These are phyloP conservation scores for Philopotamus ludificatus DNA, from an alignment of 1,140 invertebrate species.

Conservation along the genomic window DNA sequence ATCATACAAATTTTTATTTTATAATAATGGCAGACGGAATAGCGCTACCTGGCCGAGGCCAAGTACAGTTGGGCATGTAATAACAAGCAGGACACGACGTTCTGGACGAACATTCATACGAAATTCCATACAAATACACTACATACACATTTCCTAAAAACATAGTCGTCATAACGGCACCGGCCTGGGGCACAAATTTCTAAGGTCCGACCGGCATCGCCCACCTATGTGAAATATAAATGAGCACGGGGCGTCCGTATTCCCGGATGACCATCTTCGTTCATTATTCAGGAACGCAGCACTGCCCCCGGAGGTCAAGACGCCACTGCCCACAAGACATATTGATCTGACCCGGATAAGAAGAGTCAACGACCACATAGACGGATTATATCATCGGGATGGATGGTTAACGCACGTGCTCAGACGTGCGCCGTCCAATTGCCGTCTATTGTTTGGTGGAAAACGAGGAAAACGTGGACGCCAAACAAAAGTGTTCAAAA, in stretches of 20 bases:
- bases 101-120: too few species aligned
- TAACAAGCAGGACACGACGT: too few species aligned
- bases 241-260: background rate
- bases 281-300: conserved; percentile 7
- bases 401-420: background rate
- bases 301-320: conserved; percentile 1
- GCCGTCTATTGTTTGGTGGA: too few species aligned
- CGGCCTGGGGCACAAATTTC: background rate
- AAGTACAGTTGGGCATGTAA: too few species aligned
- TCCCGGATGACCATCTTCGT: background rate
- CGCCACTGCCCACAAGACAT: background rate
- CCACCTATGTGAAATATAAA: background rate
- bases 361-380: background rate
- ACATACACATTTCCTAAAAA: too few species aligned
- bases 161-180: too few species aligned
- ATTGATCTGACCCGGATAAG: conserved; percentile 12
- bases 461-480: too few species aligned
- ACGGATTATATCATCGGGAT: conserved; percentile 6
- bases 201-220: background rate
- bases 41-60: too few species aligned
- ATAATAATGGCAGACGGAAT: too few species aligned
- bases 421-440: background rate
- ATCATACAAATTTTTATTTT: too few species aligned
- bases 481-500: too few species aligned
- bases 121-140: too few species aligned